Conservation (phyloP, 2,113 vertebrate species). For the Phrynocephalus versicolor region DNA sequence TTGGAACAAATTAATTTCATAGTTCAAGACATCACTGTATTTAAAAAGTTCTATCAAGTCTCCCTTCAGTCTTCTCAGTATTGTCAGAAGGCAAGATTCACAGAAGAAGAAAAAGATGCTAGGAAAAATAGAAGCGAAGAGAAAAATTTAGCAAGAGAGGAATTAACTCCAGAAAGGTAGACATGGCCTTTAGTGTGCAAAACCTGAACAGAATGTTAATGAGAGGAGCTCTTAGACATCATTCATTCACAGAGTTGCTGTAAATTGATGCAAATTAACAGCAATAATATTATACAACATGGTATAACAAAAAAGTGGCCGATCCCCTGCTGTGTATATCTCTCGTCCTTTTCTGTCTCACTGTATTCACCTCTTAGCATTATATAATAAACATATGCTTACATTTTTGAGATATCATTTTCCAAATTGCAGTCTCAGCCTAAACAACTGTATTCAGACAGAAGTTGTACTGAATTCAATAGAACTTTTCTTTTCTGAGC, state of each 20-base stretch:
- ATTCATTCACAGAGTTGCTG: too few relatives aligned
- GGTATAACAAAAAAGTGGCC: constrained; percentile 10
- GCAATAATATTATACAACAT: background rate
- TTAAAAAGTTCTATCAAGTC: too few relatives aligned
- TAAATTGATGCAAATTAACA: too few relatives aligned
- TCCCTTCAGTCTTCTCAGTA: too few relatives aligned
- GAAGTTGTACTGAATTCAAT: background rate
- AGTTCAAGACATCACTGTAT: too few relatives aligned
- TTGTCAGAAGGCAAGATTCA: background rate
- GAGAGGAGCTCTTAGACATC: too few relatives aligned
- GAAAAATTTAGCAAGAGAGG: too few relatives aligned
- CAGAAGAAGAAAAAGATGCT: background rate
- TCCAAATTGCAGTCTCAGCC: background rate
- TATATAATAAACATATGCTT: constrained; percentile 28
- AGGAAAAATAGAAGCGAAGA: too few relatives aligned
- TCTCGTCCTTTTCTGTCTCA: background rate
- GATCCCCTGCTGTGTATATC: constrained; percentile 40
- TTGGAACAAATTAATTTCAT: too few relatives aligned
- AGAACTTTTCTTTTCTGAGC: background rate
- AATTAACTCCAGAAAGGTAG: too few relatives aligned
- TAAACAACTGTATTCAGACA: background rate
- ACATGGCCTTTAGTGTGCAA: too few relatives aligned
- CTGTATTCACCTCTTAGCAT: background rate
- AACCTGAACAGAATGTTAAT: too few relatives aligned
- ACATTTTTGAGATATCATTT: constrained; percentile 33